Evolutionary conservation across 2,888 invertebrate species (phyloP).

Genomic region (Drosophila monieri): DNA sequence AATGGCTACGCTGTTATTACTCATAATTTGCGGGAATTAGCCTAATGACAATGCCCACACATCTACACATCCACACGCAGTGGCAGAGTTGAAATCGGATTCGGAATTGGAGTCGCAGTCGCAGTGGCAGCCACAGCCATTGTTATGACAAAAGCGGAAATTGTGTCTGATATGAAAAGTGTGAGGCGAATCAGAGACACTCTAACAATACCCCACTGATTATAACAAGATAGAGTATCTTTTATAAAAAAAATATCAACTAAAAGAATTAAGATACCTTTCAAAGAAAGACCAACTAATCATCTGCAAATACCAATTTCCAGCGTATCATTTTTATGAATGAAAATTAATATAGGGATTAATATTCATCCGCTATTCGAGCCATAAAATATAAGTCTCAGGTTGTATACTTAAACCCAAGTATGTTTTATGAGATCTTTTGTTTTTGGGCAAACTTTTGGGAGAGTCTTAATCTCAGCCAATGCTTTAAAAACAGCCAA

Average conservation of each 20-base stretch:
- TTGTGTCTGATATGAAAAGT: conserved; percentile 21
- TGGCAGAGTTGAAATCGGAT: conserved; percentile 5
- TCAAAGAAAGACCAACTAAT: too few species aligned
- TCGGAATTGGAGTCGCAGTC: conserved; percentile 19
- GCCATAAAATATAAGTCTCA: background rate
- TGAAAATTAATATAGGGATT: background rate
- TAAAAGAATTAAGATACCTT: background rate
- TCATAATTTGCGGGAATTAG: conserved; percentile 76
- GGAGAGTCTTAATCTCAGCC: conserved; percentile 6
- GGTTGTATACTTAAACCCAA: background rate
- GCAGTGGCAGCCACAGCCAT: conserved; percentile 27
- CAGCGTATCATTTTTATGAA: background rate
- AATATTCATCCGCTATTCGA: background rate
- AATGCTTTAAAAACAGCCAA: conserved; percentile 12
- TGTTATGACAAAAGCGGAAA: conserved; percentile 35
- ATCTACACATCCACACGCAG: conserved; percentile 38
- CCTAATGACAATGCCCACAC: conserved; percentile 65
- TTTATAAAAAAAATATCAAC: background rate
- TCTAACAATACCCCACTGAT: conserved; percentile 4
- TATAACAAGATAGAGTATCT: background rate
- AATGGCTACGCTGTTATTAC: conserved; percentile 58
- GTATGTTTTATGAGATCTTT: conserved; percentile 1
- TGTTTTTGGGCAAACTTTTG: background rate
- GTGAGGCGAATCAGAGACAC: conserved; percentile 15
- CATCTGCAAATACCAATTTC: background rate